Evolutionary conservation across 2,888 invertebrate species (phyloP), one percentile per base, ranked within the genome.

Genomic region (Artemia sinica): DNA sequence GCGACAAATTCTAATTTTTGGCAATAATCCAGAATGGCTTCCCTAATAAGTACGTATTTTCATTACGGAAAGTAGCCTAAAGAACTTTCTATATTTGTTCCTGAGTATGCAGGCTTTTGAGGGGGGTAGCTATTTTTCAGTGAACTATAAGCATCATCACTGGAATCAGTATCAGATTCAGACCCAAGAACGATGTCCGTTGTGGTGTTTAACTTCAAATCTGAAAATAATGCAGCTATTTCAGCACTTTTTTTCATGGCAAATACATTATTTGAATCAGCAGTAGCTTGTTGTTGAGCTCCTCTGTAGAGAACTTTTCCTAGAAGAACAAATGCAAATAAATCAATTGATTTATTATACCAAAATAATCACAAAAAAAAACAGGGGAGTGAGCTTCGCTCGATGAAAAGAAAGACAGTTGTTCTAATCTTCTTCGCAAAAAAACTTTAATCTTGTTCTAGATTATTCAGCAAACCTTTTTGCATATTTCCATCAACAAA

Each of bases 181-280:
- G 50, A 70, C 65, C 68, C 66, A 18, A 73, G 67, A 52, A 74
- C 71, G 13, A 74, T 72, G 69, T 75, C 75, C 8, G 75, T 74
- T 8, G 73, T 73, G 71, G 75, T 74, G 65, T 74, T 73, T 18
- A 76, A 68, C 71, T 75, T 75, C 58, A 75, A 84, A 75, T 88
- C 87, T 0, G 88, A 87, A 76, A 91, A 91, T 49, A 91, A 79
- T 0, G 90, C 91, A 0, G 90, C 91, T 74, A 91, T 90, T 77
- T 91, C 91, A 0, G 90, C 90, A 4, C 88, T 88, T 76, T 91
- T 91, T 78, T 91, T 91, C 49, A 90, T 88, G 69, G 89, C 88
- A 0, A 90, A 79, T 0, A 89, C 88, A 74, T 88, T 88, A 68
- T 73, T 74, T 10, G 74, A 72, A 7, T 71, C 73, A 13, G 72